Base-by-base conservation (phyloP, 1,140 invertebrate species). In the Thalassaphorura encarpata region DNA sequence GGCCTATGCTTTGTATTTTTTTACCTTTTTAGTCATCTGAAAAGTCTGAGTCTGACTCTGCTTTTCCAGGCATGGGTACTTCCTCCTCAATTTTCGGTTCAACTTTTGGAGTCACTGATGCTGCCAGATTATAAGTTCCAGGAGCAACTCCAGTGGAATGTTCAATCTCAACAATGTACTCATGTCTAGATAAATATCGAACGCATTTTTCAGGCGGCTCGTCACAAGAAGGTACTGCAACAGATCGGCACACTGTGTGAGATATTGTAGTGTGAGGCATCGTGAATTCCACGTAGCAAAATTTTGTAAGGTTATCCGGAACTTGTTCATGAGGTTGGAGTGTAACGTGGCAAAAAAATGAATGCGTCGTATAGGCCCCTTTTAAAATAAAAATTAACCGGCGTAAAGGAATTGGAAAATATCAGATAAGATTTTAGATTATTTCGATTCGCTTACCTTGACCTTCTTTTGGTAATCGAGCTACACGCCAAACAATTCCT, bases 151-250 rank as follows among this genome's bases (percentile, higher is more conserved):
- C 61, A 43, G 55, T 31, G 1, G 54, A 54, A 45, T 62, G 57
- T 40, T 63, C 61, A 50, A 67, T 58, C 54, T 62, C 55, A 15
- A 64, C 54, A 23, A 64, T 85, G 75, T 97, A 97, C 70, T 97
- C 89, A 73, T 96, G 93, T 61, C 92, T 82, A n/a, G 94, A 91
- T 54, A 97, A 78, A 72, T 98, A 96, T 60, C 90, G 79, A 5
- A 98, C 94, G 75, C 96, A 99, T 76, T 98, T 99, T 74, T 99
- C 96, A 4, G 96, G 95, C 13, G 95, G 92, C 67, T 92, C 86
- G 59, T 88, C 89, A 63, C 84, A 87, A 62, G 86, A 85, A 66
- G 85, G 81, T 55, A 97, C 83, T 60, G 91, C 91, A 23, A 98
- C 89, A 53, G 92, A 97, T 61, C 96, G 79, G 57, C 96, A 87